Percentiles rank a stretch among this genome's conserved stretches.
These are phyloP conservation scores for Phoxinus dragarum DNA, from an alignment of 2,797 vertebrate species.

Conservation along the genomic window DNA sequence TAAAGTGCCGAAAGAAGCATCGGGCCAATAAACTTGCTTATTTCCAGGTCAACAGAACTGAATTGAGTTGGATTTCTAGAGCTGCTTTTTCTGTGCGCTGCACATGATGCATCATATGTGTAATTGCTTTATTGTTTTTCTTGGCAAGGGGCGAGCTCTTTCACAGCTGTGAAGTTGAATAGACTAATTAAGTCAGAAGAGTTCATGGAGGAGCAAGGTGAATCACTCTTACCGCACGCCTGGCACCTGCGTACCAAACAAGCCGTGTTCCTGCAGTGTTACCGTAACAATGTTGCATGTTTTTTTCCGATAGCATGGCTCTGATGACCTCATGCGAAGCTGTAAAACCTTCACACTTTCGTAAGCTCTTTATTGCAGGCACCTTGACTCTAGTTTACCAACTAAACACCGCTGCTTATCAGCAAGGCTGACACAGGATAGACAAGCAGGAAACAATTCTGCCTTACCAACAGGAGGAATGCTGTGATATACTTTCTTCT, in stretches of 20 bases:
- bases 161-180: slow-evolving; percentile 56
- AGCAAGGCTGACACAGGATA: slow-evolving; percentile 64
- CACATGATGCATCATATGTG: slow-evolving; percentile 53
- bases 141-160: slow-evolving; percentile 48
- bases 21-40: slow-evolving; percentile 58
- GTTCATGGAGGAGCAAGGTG: slow-evolving; percentile 64
- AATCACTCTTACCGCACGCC: slow-evolving; percentile 71
- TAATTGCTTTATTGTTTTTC: slow-evolving; percentile 59
- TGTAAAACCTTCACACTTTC: slow-evolving; percentile 66
- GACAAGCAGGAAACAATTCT: slow-evolving; percentile 61
- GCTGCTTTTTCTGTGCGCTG: slow-evolving; percentile 37
- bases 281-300: slow-evolving; percentile 67
- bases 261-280: slow-evolving; percentile 67
- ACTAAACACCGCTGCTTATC: slow-evolving; percentile 68
- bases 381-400: slow-evolving; percentile 66
- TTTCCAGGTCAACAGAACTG: slow-evolving; percentile 55
- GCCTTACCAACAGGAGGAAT: slow-evolving; percentile 45
- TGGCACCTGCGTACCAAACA: slow-evolving; percentile 67
- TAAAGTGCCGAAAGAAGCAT: slow-evolving; percentile 56
- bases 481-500: slow-evolving; percentile 18
- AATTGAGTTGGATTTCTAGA: slow-evolving; percentile 50
- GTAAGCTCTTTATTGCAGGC: slow-evolving; percentile 64
- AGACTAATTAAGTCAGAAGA: slow-evolving; percentile 58
- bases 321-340: slow-evolving; percentile 60
- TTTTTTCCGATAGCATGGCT: slow-evolving; percentile 54